Percentiles rank a stretch among this genome's conserved stretches.
Conservation (phyloP, 2,888 invertebrate species). For the Xylocampa areola region DNA sequence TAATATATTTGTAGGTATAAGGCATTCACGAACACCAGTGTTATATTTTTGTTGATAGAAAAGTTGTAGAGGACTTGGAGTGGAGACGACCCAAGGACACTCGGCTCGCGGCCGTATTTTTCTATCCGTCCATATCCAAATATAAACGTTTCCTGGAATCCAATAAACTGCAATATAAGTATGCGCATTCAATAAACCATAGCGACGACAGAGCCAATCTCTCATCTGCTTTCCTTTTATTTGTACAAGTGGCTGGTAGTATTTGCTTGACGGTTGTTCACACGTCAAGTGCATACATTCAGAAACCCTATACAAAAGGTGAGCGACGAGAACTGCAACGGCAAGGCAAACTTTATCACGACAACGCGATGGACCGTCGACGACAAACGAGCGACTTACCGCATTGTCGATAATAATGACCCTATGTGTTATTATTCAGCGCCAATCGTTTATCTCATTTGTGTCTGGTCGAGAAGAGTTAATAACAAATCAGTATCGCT, state of each 20-base stretch:
- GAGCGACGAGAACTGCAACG: conserved; percentile 42
- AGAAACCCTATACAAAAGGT: conserved; percentile 31
- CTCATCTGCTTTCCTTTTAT: conserved; percentile 53
- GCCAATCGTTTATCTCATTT: conserved; percentile 80
- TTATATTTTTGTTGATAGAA: too few species aligned
- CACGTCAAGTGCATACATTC: conserved; percentile 55
- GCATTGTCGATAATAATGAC: conserved; percentile 68
- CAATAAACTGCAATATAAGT: conserved; percentile 24
- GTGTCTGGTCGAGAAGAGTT: conserved; percentile 74
- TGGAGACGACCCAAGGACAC: too few species aligned
- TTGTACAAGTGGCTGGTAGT: conserved; percentile 63
- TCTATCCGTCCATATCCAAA: too few species aligned
- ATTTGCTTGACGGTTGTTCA: conserved; percentile 68
- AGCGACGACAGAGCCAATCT: conserved; percentile 34
- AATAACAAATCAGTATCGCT: conserved; percentile 81
- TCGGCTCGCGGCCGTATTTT: too few species aligned
- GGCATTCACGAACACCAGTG: too few species aligned
- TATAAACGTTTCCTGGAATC: conserved; percentile 9
- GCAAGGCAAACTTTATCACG: conserved; percentile 46
- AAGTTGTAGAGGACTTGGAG: too few species aligned
- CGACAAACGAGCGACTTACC: conserved; percentile 51
- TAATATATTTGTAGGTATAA: too few species aligned
- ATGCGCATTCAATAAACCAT: conserved; percentile 42
- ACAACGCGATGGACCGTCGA: conserved; percentile 20
- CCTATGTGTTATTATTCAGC: conserved; percentile 73